Evolutionary conservation across 2,797 vertebrate genomes (phyloP), one percentile per base, ranked within the genome.

Genomic region (Acrocephalus scirpaceus): DNA sequence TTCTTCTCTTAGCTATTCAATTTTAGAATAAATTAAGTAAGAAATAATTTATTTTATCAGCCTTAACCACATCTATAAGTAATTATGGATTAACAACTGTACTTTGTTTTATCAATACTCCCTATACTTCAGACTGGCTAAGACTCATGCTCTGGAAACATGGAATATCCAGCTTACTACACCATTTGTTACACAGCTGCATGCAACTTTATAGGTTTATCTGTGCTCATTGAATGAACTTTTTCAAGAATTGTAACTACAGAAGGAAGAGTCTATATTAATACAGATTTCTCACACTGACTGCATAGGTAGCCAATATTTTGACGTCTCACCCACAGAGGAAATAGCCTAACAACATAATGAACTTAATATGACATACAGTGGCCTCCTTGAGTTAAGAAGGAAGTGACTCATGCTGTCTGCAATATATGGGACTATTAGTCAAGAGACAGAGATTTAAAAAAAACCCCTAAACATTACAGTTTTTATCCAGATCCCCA

Each of bases 381-480:
- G 9, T 47, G 66, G 66, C 62, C 29, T 81, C 76, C 45, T 45
- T 48, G 79, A 92, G 84, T 67, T 80, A 90, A 77, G 19, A 90
- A 47, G 92, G 93, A 92, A 94, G 73, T 97, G 96, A 97, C 62
- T 95, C 93, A 95, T 60, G 50, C 73, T 92, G 40, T 81, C 90
- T 92, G 83, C 56, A 86, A 62, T 90, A 95, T 88, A 84, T 3
- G 5, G 22, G 66, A 78, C 54, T 82, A 32, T 73, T 75, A 84
- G 54, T 81, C 76, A 84, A 90, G 86, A 95, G 73, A 56, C 54
- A 75, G 76, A 54, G 69, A 90, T 74, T 88, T 25, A 3, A 75
- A 93, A 91, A 86, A 94, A 32, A 10, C 50, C 21, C 34, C 30
- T 64, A 82, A 93, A 87, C 34, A 42, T 61, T 18, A 20, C 1